phyloP scores from a whole-genome alignment of 2,888 invertebrate species.

The Seladonia tumulorum region DNA sequence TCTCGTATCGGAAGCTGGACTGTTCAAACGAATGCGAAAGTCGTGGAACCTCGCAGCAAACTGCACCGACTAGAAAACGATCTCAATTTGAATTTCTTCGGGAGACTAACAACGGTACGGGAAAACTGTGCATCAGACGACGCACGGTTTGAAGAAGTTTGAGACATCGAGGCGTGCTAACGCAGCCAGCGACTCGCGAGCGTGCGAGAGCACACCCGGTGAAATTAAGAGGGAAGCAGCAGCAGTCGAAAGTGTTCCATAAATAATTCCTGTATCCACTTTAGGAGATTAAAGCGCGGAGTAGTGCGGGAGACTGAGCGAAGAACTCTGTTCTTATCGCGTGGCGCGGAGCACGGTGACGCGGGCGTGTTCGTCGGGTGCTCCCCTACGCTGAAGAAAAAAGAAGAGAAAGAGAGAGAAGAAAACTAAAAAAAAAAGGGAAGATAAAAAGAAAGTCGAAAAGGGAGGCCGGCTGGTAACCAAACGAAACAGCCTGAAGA shows the following conservation, averaged over 20 bases:
- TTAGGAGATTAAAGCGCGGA: slow-evolving; percentile 30
- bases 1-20: too few species aligned
- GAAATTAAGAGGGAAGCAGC: slow-evolving; percentile 13
- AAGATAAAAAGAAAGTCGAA: neutral
- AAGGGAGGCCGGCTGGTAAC: neutral
- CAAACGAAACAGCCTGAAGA: slow-evolving; percentile 55
- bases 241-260: slow-evolving; percentile 8
- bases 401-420: neutral
- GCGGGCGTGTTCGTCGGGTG: neutral
- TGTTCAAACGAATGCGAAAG: too few species aligned
- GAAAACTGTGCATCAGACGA: neutral
- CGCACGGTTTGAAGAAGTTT: neutral
- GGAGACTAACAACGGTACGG: neutral
- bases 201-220: neutral
- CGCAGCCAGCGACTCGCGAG: neutral
- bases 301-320: slow-evolving; percentile 25
- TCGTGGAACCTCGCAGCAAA: neutral
- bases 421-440: neutral
- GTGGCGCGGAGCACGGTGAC: neutral
- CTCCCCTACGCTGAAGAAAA: neutral
- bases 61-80: neutral
- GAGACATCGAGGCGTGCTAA: neutral
- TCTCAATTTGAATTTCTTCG: neutral
- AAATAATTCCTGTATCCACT: slow-evolving; percentile 15
- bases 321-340: slow-evolving; percentile 14